Evolutionary conservation across 2,113 vertebrate species (phyloP).

Genomic region (Ictalurus furcatus): DNA sequence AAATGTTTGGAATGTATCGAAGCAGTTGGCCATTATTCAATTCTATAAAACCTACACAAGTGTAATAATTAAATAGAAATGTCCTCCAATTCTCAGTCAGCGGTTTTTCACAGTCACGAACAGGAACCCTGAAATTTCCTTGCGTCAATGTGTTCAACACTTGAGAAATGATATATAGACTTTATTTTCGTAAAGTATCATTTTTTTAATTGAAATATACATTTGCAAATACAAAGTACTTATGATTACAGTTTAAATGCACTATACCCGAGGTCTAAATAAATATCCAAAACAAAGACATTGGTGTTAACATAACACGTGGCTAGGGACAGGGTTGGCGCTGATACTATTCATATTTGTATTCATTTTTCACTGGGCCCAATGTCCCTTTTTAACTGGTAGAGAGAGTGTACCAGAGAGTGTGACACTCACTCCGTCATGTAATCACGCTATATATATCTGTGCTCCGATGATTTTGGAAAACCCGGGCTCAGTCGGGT

Average conservation of each 20-base stretch:
- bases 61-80: background rate
- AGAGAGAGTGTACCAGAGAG: background rate
- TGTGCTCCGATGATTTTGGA: background rate
- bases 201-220: constrained; percentile 1
- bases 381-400: background rate
- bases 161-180: background rate
- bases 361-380: background rate
- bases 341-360: background rate
- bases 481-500: background rate
- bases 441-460: background rate
- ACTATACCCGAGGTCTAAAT: background rate
- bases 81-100: background rate
- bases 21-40: background rate
- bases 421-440: background rate
- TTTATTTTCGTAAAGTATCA: background rate
- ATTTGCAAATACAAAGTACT: background rate
- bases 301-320: background rate
- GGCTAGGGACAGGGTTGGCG: background rate
- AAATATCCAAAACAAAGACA: background rate
- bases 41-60: background rate
- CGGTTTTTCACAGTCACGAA: too few relatives aligned
- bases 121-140: background rate
- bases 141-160: background rate
- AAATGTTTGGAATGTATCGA: background rate
- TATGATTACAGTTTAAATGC: background rate